Evolutionary conservation across 2,113 vertebrate genomes (phyloP).

Genomic region (Myotis lucifugus): DNA sequence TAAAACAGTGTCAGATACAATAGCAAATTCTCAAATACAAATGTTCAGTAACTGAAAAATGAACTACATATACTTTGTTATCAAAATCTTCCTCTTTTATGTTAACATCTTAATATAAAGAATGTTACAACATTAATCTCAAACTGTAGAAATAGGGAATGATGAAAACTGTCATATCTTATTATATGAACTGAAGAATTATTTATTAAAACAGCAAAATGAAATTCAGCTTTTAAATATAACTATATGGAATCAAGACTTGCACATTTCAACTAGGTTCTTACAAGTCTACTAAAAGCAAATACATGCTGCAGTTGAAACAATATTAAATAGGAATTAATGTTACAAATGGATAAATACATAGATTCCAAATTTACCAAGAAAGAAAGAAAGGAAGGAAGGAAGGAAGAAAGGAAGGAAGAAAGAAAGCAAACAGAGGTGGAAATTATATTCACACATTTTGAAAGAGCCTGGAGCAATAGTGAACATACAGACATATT

Average conservation of each 20-base stretch:
- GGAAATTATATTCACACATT: conserved; percentile 11
- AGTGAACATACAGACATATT: background rate
- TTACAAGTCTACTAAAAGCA: background rate
- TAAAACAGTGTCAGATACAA: background rate
- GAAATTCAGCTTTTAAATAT: conserved; percentile 22
- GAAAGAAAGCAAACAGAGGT: background rate
- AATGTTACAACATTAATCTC: background rate
- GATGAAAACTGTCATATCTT: background rate
- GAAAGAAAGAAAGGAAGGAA: background rate
- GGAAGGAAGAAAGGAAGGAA: too few relatives aligned
- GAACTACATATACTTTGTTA: background rate
- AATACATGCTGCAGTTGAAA: background rate
- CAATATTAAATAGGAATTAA: background rate
- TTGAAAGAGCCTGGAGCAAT: background rate
- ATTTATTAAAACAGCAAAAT: conserved; percentile 19
- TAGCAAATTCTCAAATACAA: conserved; percentile 10
- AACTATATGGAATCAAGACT: background rate
- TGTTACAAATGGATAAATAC: background rate
- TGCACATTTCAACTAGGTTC: background rate
- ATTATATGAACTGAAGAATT: background rate
- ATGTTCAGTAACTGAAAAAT: background rate
- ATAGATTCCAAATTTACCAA: background rate
- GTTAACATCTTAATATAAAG: background rate
- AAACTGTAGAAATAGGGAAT: background rate
- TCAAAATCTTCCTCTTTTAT: background rate